These are phyloP conservation scores for Drosophila miranda DNA, from an alignment of 1,140 invertebrate genomes.

Conservation along the genomic window DNA sequence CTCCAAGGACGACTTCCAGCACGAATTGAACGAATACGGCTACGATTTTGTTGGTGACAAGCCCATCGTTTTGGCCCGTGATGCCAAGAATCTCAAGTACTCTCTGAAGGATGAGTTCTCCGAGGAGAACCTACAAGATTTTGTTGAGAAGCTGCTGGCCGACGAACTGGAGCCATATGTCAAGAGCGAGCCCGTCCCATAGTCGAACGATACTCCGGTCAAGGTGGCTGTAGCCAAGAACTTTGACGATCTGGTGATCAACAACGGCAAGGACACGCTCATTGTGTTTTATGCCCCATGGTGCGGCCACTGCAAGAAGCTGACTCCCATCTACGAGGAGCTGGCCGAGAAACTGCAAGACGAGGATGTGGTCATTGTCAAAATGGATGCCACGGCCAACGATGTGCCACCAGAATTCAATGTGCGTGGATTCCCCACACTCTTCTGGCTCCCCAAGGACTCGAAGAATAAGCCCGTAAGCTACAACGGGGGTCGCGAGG, in stretches of 20 bases:
- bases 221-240: conserved; percentile 98
- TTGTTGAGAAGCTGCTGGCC: conserved; percentile 92
- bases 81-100: conserved; percentile 94
- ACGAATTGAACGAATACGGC: conserved; percentile 97
- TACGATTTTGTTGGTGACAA: conserved; percentile 95
- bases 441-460: conserved; percentile 97
- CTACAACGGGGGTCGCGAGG: conserved; percentile 97
- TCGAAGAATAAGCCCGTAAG: conserved; percentile 91
- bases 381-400: conserved; percentile 99
- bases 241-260: conserved; percentile 96
- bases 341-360: conserved; percentile 94
- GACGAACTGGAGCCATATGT: conserved; percentile 95
- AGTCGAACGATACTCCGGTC: conserved; percentile 91
- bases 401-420: conserved; percentile 97
- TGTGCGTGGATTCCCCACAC: conserved; percentile 98
- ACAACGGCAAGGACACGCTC: conserved; percentile 96
- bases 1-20: conserved; percentile 95
- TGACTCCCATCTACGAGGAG: conserved; percentile 97
- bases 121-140: conserved; percentile 93
- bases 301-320: conserved; percentile 99
- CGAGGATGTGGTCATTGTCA: conserved; percentile 96
- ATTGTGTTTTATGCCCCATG: conserved; percentile 99
- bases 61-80: conserved; percentile 92
- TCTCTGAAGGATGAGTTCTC: conserved; percentile 95
- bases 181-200: conserved; percentile 97